Conservation (phyloP, 1,140 invertebrate genomes). For the Elymnias hypermnestra region DNA sequence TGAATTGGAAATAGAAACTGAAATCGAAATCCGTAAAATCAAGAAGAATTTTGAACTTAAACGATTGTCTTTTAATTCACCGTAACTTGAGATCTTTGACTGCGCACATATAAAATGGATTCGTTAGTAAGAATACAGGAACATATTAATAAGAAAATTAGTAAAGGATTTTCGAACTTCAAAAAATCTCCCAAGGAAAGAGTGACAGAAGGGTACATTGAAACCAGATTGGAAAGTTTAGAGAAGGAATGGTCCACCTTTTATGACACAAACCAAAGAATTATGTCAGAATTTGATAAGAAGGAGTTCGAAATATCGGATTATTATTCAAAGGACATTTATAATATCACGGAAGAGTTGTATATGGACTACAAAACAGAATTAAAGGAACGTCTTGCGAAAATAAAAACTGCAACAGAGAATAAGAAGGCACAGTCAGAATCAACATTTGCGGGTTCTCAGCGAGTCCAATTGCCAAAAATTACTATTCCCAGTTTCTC, state of each 20-base stretch:
- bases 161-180: constrained; percentile 13
- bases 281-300: constrained; percentile 1
- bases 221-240: constrained; percentile 16
- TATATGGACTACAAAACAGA: constrained; percentile 9
- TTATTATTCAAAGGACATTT: constrained; percentile 2
- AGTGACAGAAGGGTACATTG: constrained; percentile 7
- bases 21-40: no score
- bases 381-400: neutral
- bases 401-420: neutral
- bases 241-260: constrained; percentile 14
- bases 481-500: constrained; percentile 19
- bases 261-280: constrained; percentile 5
- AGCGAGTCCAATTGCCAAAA: constrained; percentile 15
- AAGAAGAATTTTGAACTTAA: no score
- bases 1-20: no score
- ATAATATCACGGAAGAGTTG: constrained; percentile 16
- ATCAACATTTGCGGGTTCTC: neutral
- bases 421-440: neutral
- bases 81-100: no score
- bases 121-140: neutral
- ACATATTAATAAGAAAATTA: constrained; percentile 8
- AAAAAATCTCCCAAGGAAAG: constrained; percentile 16
- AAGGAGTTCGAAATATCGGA: constrained; percentile 6
- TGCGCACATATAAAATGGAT: no score
- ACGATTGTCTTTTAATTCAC: no score